A percentile compares a stretch with the other conserved stretches of the same genome.
Evolutionary conservation across 2,113 vertebrate species (phyloP).

Genomic region (Acrocephalus kingi): DNA sequence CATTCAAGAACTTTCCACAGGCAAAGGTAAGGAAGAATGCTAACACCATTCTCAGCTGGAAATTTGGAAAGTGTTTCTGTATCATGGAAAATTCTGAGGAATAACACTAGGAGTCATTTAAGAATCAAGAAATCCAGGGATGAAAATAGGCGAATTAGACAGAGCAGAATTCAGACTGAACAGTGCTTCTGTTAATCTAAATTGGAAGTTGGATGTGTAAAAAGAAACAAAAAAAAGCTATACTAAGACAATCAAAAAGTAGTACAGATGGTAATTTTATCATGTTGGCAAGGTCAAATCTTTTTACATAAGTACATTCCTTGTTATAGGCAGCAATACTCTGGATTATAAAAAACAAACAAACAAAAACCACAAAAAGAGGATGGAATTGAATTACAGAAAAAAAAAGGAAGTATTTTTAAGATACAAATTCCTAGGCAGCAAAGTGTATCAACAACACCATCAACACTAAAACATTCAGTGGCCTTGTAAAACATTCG

Average conservation of each 20-base stretch:
- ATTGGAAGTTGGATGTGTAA: neutral
- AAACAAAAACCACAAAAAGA: neutral
- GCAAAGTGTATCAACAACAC: neutral
- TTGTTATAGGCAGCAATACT: neutral
- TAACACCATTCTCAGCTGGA: neutral
- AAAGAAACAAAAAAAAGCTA: neutral
- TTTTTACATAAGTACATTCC: neutral
- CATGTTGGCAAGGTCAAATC: neutral
- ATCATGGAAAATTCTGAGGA: neutral
- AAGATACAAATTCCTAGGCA: neutral
- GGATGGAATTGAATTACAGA: neutral
- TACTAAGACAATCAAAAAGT: neutral
- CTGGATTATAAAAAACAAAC: neutral
- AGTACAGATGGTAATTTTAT: neutral
- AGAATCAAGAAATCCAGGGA: neutral
- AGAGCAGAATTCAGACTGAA: neutral
- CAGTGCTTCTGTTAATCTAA: neutral
- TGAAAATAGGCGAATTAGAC: neutral
- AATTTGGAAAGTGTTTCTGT: neutral
- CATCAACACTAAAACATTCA: neutral
- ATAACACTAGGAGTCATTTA: neutral
- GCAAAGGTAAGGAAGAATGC: neutral
- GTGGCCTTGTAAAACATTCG: neutral
- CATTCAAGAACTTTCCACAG: neutral
- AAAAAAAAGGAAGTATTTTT: neutral